Conservation (phyloP, 2,888 invertebrate genomes). For the Anthoptus insignis region DNA sequence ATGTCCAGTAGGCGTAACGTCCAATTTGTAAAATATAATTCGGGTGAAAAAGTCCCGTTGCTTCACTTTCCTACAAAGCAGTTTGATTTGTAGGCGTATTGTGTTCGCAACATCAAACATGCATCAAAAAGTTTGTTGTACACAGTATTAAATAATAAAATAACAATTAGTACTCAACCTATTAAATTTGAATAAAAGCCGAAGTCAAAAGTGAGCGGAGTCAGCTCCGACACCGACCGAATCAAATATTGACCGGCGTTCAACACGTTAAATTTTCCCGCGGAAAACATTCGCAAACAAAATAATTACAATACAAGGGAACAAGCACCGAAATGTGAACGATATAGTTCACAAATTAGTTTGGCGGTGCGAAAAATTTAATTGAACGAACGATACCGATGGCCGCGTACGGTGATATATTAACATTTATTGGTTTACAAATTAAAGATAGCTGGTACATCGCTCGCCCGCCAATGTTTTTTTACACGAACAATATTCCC, state of each 20-base stretch:
- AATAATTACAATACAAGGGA: constrained; percentile 71
- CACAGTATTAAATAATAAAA: too few relatives aligned
- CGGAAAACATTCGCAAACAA: constrained; percentile 81
- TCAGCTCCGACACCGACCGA: constrained; percentile 53
- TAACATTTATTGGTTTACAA: constrained; percentile 85
- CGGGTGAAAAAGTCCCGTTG: too few relatives aligned
- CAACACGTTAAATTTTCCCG: constrained; percentile 76
- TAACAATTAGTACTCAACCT: too few relatives aligned
- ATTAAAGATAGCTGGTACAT: constrained; percentile 77
- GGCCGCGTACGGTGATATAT: constrained; percentile 70
- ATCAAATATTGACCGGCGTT: constrained; percentile 82
- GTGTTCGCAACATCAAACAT: too few relatives aligned
- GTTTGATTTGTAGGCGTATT: too few relatives aligned
- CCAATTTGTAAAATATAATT: too few relatives aligned
- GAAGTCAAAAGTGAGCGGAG: constrained; percentile 59
- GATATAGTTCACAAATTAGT: constrained; percentile 82
- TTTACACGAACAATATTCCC: constrained; percentile 61
- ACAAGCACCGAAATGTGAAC: constrained; percentile 65
- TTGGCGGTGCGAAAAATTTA: constrained; percentile 76
- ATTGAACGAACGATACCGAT: constrained; percentile 69
- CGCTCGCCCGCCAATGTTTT: constrained; percentile 57
- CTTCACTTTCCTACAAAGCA: too few relatives aligned
- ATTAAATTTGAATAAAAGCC: constrained; percentile 67
- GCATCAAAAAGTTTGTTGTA: too few relatives aligned
- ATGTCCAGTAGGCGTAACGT: too few relatives aligned